phyloP scores from a whole-genome alignment of 92 coral and sea anemone genomes.

The Hydrozoanthus gracilis region DNA sequence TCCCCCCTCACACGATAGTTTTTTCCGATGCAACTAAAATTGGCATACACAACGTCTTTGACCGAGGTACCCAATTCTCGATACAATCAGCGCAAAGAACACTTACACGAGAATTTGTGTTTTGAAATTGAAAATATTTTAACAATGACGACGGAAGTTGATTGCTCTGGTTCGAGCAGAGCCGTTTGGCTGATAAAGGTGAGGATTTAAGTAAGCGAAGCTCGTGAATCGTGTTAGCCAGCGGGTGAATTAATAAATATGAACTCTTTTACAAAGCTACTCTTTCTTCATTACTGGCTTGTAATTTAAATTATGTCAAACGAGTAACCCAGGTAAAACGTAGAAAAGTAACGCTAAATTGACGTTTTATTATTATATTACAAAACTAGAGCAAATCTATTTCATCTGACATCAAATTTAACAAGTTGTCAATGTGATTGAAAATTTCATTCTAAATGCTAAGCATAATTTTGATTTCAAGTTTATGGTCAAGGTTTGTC shows the following conservation, averaged over 20 bases:
- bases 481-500: too few species aligned
- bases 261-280: background rate
- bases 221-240: background rate
- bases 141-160: slow-evolving; percentile 75
- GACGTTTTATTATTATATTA: too few species aligned
- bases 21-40: background rate
- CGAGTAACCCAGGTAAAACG: too few species aligned
- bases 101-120: background rate
- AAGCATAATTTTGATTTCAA: too few species aligned
- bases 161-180: slow-evolving; percentile 84
- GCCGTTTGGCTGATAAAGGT: slow-evolving; percentile 99
- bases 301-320: too few species aligned
- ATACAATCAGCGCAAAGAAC: background rate
- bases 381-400: too few species aligned
- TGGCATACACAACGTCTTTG: background rate
- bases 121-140: background rate
- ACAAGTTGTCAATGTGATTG: too few species aligned
- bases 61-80: background rate
- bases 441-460: too few species aligned
- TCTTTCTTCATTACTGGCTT: too few species aligned
- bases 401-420: too few species aligned
- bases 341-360: too few species aligned
- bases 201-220: background rate
- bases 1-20: background rate
- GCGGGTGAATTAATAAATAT: background rate